Evolutionary conservation across 1,140 invertebrate genomes (phyloP).

Genomic region (Aphis gossypii): DNA sequence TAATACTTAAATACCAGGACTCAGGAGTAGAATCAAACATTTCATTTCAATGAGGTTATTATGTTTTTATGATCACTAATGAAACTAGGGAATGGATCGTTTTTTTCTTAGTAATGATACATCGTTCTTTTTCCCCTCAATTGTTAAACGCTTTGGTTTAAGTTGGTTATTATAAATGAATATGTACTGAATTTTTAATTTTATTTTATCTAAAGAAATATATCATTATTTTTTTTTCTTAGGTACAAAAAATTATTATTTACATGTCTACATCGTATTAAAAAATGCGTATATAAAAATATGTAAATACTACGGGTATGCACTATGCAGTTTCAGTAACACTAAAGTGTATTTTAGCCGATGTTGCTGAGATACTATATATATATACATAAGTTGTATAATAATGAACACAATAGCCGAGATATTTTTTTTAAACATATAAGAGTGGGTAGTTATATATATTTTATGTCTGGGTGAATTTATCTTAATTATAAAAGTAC

Average conservation of each 20-base stretch:
- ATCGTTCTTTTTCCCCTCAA: neutral
- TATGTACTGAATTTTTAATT: neutral
- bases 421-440: neutral
- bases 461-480: neutral
- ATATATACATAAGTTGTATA: neutral
- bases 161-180: neutral
- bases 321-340: neutral
- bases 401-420: neutral
- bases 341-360: neutral
- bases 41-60: neutral
- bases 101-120: neutral
- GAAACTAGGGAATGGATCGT: neutral
- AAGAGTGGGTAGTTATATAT: neutral
- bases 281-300: neutral
- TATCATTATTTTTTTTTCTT: neutral
- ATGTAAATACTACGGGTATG: neutral
- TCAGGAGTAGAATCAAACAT: neutral
- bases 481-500: conserved; percentile 2
- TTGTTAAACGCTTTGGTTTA: no score
- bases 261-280: neutral
- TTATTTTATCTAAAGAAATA: neutral
- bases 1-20: neutral
- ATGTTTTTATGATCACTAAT: neutral
- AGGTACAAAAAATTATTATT: neutral
- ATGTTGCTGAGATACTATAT: neutral